Conservation (phyloP, 2,888 invertebrate genomes). For the Ischnus inquisitorius region DNA sequence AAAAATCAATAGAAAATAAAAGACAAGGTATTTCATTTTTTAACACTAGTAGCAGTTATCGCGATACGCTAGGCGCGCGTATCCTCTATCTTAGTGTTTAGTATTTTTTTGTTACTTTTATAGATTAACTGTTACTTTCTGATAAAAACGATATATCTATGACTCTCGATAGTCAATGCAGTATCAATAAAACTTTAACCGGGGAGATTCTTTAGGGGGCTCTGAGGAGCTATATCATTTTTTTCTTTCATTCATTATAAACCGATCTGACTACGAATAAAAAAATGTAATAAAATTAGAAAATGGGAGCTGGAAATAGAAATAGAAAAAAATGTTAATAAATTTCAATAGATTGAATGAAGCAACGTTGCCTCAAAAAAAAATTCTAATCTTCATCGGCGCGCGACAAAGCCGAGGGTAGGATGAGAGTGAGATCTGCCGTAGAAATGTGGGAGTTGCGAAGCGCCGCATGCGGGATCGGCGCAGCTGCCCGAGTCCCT, state of each 20-base stretch:
- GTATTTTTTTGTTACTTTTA: too few species aligned
- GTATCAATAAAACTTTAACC: too few species aligned
- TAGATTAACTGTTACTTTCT: too few species aligned
- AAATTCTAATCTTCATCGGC: slow-evolving; percentile 23
- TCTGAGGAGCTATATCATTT: too few species aligned
- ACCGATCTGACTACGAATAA: too few species aligned
- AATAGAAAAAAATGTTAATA: slow-evolving; percentile 33
- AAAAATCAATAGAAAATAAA: neutral
- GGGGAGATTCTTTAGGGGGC: too few species aligned
- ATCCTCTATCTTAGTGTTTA: too few species aligned
- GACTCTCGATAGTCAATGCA: too few species aligned
- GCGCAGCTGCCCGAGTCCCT: slow-evolving; percentile 69
- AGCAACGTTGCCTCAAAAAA: slow-evolving; percentile 13
- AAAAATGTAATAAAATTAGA: neutral
- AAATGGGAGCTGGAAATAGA: slow-evolving; percentile 1
- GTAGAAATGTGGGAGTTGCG: slow-evolving; percentile 59
- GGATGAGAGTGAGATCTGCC: slow-evolving; percentile 42
- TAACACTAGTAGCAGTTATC: too few species aligned
- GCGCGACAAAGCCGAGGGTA: slow-evolving; percentile 32
- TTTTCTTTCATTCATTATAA: too few species aligned
- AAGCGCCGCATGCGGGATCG: slow-evolving; percentile 67
- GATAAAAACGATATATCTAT: too few species aligned
- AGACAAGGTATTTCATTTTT: neutral
- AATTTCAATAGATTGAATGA: slow-evolving; percentile 9
- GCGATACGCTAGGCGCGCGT: too few species aligned